Evolutionary conservation across 1,140 invertebrate species (phyloP).

Genomic region (Papilio polytes): DNA sequence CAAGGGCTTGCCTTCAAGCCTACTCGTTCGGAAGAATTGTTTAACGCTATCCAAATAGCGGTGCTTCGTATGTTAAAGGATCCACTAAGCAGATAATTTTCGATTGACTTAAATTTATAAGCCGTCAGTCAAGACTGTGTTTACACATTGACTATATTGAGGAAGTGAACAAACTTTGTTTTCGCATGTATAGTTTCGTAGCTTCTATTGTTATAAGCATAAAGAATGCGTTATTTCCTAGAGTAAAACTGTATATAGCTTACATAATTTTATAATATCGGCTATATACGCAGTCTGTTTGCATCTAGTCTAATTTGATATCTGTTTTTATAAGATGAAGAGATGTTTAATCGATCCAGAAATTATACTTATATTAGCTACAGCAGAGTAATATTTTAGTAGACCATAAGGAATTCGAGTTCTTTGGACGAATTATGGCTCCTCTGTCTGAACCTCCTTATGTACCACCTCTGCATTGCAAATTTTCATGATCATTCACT

Average conservation of each 20-base stretch:
- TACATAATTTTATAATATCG: too few species aligned
- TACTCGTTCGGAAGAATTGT: conserved; percentile 80
- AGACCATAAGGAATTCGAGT: too few species aligned
- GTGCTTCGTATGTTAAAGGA: conserved; percentile 64
- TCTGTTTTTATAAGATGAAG: too few species aligned
- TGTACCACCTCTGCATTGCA: too few species aligned
- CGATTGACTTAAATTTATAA: conserved; percentile 64
- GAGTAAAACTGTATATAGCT: not conserved
- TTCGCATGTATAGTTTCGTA: not conserved
- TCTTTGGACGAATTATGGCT: too few species aligned
- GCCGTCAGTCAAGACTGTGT: conserved; percentile 68
- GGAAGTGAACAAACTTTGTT: not conserved
- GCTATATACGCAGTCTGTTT: too few species aligned
- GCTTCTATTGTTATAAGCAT: not conserved
- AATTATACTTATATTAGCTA: too few species aligned
- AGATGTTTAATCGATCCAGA: too few species aligned
- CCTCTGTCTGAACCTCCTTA: too few species aligned
- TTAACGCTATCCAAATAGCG: conserved; percentile 81
- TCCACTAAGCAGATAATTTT: conserved; percentile 80
- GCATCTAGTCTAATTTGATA: too few species aligned
- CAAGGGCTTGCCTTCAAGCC: conserved; percentile 67
- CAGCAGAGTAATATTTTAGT: too few species aligned
- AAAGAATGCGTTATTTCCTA: not conserved
- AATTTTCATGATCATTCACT: too few species aligned
- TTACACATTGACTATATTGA: conserved; percentile 18